phyloP scores from a whole-genome alignment of 2,888 invertebrate species.

The Perdita meconis region DNA sequence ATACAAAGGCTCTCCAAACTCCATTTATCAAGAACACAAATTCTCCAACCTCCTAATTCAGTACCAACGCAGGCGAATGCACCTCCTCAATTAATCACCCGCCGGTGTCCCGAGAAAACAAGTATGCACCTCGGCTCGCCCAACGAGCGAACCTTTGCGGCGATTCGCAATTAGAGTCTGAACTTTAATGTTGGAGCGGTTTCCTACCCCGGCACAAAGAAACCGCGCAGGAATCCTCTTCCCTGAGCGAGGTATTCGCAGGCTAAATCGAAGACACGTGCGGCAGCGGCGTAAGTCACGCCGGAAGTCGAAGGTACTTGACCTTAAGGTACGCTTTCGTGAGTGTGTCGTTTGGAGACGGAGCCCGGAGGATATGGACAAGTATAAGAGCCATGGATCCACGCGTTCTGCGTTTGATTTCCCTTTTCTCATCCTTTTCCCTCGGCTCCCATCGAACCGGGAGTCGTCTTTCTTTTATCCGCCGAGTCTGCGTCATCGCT shows the following conservation, averaged over 20 bases:
- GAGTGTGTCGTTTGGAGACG: slow-evolving; percentile 5
- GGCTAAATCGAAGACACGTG: slow-evolving; percentile 53
- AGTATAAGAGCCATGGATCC: slow-evolving; percentile 12
- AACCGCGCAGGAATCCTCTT: slow-evolving; percentile 22
- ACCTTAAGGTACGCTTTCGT: slow-evolving; percentile 56
- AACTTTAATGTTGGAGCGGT: neutral
- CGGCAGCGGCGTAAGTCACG: slow-evolving; percentile 40
- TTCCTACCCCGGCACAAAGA: neutral
- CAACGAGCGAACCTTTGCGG: neutral
- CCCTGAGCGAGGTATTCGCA: slow-evolving; percentile 20
- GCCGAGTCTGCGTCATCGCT: slow-evolving; percentile 40
- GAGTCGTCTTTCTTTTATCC: slow-evolving; percentile 22
- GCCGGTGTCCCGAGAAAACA: neutral
- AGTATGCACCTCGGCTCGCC: neutral
- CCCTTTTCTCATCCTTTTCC: slow-evolving; percentile 35
- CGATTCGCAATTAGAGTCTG: neutral
- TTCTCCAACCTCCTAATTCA: too few species aligned
- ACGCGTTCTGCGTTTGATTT: slow-evolving; percentile 40
- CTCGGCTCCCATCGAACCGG: neutral
- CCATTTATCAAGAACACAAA: too few species aligned
- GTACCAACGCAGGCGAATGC: too few species aligned
- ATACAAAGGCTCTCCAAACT: too few species aligned
- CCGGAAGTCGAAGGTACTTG: slow-evolving; percentile 71
- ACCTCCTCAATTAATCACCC: neutral
- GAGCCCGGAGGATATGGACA: slow-evolving; percentile 9